phyloP scores from a whole-genome alignment of 2,888 invertebrate genomes.

The Allacma fusca region DNA sequence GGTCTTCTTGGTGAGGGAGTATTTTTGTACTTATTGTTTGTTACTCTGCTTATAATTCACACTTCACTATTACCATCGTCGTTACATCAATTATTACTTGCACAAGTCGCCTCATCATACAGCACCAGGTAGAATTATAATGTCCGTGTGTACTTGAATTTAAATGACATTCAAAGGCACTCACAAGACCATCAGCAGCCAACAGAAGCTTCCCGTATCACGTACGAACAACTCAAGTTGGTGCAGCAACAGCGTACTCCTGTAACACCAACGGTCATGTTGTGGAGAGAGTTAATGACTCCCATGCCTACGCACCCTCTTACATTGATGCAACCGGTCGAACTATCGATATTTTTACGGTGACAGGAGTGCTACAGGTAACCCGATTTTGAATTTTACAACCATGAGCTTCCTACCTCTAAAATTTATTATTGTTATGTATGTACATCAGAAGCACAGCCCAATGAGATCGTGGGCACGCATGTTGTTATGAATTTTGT shows the following conservation, averaged over 20 bases:
- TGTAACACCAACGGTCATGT: constrained; percentile 64
- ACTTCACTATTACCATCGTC: too few species aligned
- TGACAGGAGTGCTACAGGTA: constrained; percentile 62
- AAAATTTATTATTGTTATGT: too few species aligned
- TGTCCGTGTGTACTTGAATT: constrained; percentile 2
- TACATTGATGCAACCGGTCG: constrained; percentile 58
- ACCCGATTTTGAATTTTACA: not conserved
- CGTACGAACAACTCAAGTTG: constrained; percentile 73
- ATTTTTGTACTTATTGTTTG: not conserved
- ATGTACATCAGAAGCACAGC: too few species aligned
- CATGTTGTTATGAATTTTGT: too few species aligned
- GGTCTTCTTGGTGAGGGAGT: constrained; percentile 71
- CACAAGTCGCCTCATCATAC: not conserved
- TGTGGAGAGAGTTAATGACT: constrained; percentile 70
- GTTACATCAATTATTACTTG: not conserved
- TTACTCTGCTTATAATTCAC: not conserved
- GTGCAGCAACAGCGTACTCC: constrained; percentile 57
- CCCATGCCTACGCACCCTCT: constrained; percentile 72
- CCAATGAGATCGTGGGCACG: too few species aligned
- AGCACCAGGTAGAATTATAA: not conserved
- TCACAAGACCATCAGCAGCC: constrained; percentile 84
- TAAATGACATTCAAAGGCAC: constrained; percentile 67
- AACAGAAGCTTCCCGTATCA: constrained; percentile 92
- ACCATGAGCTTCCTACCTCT: not conserved
- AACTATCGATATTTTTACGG: constrained; percentile 63